Percentiles rank a stretch among this genome's conserved stretches.
Evolutionary conservation across 1,140 invertebrate species (phyloP).

Genomic region (Platorchestia sp.): DNA sequence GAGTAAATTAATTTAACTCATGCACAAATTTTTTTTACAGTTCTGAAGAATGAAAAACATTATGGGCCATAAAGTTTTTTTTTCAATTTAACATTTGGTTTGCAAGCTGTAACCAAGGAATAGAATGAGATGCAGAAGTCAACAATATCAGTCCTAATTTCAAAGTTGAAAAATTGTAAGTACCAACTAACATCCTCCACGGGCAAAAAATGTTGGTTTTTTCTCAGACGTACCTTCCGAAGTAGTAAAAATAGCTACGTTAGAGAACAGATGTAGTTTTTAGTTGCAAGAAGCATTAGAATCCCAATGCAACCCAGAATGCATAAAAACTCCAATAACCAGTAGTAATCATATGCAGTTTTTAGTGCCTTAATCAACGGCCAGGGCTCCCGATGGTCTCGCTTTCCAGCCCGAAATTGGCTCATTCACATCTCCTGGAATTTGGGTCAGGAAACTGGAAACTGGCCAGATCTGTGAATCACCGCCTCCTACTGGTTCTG

Average conservation of each 20-base stretch:
- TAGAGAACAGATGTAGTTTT: not conserved
- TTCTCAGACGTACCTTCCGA: not conserved
- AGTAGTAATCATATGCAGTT: not conserved
- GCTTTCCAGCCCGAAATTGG: not conserved
- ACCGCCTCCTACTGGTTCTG: not conserved
- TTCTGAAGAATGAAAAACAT: too few relatives aligned
- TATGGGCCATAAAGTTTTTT: too few relatives aligned
- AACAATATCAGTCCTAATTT: too few relatives aligned
- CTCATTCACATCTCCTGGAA: not conserved
- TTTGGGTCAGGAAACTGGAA: not conserved
- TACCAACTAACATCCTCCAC: not conserved
- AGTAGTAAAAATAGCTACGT: not conserved
- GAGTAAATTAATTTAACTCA: too few relatives aligned
- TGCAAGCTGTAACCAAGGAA: too few relatives aligned
- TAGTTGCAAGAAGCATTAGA: too few relatives aligned
- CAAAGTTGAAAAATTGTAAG: too few relatives aligned
- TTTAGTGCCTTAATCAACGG: not conserved
- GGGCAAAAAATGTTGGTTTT: not conserved
- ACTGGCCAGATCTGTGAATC: not conserved
- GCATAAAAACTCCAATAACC: not conserved
- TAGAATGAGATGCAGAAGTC: too few relatives aligned
- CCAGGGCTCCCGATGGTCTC: not conserved
- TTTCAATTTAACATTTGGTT: too few relatives aligned
- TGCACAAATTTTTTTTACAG: too few relatives aligned
- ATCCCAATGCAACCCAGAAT: not conserved